phyloP scores from a whole-genome alignment of 2,113 vertebrate species.

The Toxostoma redivivum region DNA sequence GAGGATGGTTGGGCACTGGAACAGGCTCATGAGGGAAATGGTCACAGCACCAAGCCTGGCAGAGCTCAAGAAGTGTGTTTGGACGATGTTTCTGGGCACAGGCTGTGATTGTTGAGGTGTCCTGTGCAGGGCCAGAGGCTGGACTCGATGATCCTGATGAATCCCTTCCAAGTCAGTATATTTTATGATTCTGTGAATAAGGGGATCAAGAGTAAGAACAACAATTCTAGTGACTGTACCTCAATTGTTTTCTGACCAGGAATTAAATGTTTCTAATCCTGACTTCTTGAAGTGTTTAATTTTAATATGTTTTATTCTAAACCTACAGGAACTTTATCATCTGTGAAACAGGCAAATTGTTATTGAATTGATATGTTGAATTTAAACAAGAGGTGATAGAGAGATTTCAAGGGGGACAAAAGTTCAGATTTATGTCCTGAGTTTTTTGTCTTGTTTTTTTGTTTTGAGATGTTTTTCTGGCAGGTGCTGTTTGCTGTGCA shows the following conservation, averaged over 20 bases:
- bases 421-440: not conserved
- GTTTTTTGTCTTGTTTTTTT: not conserved
- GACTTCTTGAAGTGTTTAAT: not conserved
- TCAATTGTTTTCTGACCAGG: not conserved
- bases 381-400: not conserved
- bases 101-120: not conserved
- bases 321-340: not conserved
- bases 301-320: not conserved
- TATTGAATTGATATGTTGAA: not conserved
- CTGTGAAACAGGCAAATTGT: not conserved
- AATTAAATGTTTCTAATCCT: not conserved
- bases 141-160: rapidly evolving
- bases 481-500: not conserved
- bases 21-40: not conserved
- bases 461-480: not conserved
- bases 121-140: not conserved
- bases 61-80: not conserved
- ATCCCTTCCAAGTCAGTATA: not conserved
- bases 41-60: not conserved
- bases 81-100: not conserved
- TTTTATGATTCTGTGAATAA: not conserved
- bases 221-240: not conserved
- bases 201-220: not conserved
- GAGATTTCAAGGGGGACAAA: not conserved
- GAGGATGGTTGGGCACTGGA: not conserved